A percentile compares a stretch with the other conserved stretches of the same genome.
phyloP scores from a whole-genome alignment of 2,888 invertebrate genomes.

The Cephus pygmeus region DNA sequence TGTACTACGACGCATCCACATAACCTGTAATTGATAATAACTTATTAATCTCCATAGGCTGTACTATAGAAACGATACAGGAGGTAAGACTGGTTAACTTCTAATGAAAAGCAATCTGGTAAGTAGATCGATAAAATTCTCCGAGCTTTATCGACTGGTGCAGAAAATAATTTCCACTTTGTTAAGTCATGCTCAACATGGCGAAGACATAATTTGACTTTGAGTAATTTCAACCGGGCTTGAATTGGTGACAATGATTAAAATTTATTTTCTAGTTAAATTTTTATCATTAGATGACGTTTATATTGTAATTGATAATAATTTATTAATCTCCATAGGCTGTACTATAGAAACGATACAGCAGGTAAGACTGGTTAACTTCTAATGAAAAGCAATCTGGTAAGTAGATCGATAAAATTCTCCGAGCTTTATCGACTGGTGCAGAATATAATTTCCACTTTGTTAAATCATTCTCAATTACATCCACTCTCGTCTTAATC shows the following conservation, averaged over 20 bases:
- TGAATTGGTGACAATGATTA: too few relatives aligned
- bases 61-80: neutral
- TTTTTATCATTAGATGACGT: too few relatives aligned
- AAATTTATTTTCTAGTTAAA: too few relatives aligned
- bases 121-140: neutral
- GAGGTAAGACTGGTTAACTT: neutral
- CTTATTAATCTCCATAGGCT: neutral
- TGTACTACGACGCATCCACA: constrained; percentile 75
- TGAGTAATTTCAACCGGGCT: too few relatives aligned
- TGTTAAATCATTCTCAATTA: neutral
- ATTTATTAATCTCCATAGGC: neutral
- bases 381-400: neutral
- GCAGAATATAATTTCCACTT: neutral
- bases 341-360: neutral
- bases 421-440: neutral
- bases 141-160: neutral
- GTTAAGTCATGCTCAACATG: neutral
- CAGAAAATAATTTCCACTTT: neutral
- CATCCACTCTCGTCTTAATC: neutral
- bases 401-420: neutral
- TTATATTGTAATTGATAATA: too few relatives aligned
- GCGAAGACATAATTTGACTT: too few relatives aligned
- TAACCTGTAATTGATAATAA: constrained; percentile 68
- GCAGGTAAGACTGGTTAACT: neutral
- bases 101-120: neutral